Conservation (phyloP, 1,140 invertebrate species). For the Eubasilissa regina region DNA sequence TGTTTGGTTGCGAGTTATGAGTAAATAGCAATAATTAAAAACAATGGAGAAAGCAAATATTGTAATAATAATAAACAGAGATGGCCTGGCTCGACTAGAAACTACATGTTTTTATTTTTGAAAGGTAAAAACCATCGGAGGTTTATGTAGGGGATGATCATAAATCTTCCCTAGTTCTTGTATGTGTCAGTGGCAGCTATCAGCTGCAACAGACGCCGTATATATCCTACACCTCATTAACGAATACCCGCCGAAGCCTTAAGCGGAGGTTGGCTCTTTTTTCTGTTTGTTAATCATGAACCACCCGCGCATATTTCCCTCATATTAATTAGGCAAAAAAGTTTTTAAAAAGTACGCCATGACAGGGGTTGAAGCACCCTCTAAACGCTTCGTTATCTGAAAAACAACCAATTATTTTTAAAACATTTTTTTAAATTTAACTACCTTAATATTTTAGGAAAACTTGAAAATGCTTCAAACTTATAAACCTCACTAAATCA, state of each 20-base stretch:
- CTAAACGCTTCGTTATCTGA: too few species aligned
- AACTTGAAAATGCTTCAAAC: too few species aligned
- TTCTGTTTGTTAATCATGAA: not conserved
- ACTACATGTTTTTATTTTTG: slow-evolving; percentile 45
- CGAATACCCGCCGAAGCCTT: slow-evolving; percentile 36
- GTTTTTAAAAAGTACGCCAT: too few species aligned
- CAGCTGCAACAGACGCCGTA: slow-evolving; percentile 52
- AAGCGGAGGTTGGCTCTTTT: not conserved
- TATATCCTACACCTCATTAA: slow-evolving; percentile 52
- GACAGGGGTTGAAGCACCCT: too few species aligned
- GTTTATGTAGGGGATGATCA: slow-evolving; percentile 43
- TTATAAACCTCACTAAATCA: too few species aligned
- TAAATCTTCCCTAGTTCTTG: slow-evolving; percentile 53
- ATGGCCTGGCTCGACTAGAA: not conserved
- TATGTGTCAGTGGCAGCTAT: slow-evolving; percentile 49
- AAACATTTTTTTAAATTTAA: too few species aligned
- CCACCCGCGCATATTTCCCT: not conserved
- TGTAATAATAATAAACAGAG: too few species aligned
- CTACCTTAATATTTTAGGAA: too few species aligned
- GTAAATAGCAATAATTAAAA: too few species aligned
- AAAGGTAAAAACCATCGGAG: slow-evolving; percentile 44
- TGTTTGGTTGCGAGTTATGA: too few species aligned
- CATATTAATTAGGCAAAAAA: not conserved
- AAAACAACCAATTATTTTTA: too few species aligned
- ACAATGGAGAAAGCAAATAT: too few species aligned